phyloP scores from a whole-genome alignment of 2,797 vertebrate species.

The Thunnus albacares region DNA sequence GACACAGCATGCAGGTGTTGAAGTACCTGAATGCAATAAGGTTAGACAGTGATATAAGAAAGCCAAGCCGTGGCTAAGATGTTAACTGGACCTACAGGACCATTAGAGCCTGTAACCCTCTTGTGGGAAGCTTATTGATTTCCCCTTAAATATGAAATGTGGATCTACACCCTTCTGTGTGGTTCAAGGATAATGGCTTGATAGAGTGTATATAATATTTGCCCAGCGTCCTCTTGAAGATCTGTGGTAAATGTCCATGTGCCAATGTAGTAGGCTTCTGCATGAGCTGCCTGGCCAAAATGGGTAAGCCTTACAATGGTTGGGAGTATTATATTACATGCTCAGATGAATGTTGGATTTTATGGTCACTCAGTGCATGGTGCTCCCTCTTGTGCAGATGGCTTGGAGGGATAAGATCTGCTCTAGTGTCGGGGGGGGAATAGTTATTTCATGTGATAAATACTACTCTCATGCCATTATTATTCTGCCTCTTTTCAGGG shows the following conservation, averaged over 20 bases:
- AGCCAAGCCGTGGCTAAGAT: constrained; percentile 11
- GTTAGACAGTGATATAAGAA: constrained; percentile 4
- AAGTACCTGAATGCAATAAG: not conserved
- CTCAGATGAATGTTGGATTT: constrained; percentile 75
- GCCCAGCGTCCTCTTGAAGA: constrained; percentile 46
- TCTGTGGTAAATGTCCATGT: constrained; percentile 67
- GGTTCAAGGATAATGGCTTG: constrained; percentile 69
- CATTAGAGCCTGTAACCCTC: constrained; percentile 39
- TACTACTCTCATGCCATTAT: constrained; percentile 58
- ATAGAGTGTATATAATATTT: constrained; percentile 72
- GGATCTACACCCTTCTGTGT: constrained; percentile 54
- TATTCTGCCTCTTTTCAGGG: constrained; percentile 53
- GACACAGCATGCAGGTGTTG: not conserved
- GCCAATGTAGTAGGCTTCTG: constrained; percentile 44
- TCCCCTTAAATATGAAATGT: constrained; percentile 71
- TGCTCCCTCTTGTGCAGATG: constrained; percentile 63
- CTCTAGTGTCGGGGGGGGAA: constrained; percentile 52
- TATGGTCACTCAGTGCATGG: constrained; percentile 64
- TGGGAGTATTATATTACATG: constrained; percentile 73
- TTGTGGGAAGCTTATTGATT: constrained; percentile 61
- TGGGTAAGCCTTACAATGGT: constrained; percentile 63
- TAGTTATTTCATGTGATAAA: constrained; percentile 73
- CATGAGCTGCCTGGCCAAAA: constrained; percentile 44
- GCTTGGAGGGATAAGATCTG: constrained; percentile 67
- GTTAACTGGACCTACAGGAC: constrained; percentile 42